phyloP scores from a whole-genome alignment of 2,797 vertebrate genomes.

The Avahi laniger region DNA sequence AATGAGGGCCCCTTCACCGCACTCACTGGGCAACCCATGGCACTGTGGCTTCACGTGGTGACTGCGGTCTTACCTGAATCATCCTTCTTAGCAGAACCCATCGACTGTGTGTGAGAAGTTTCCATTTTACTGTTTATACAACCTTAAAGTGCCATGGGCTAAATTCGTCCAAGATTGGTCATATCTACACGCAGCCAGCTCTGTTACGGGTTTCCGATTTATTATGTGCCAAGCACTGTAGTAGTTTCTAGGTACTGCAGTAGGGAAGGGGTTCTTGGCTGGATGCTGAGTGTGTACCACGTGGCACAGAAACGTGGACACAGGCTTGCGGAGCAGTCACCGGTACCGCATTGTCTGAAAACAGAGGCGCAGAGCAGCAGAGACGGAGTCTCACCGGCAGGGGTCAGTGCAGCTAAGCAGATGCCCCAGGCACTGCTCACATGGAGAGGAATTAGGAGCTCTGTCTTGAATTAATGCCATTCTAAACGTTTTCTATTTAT shows the following conservation, averaged over 20 bases:
- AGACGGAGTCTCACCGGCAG: slow-evolving; percentile 27
- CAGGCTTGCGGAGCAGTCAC: rapidly evolving
- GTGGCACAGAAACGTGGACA: no score
- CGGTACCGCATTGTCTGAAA: not conserved
- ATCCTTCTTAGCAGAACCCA: slow-evolving; percentile 1
- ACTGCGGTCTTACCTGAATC: not conserved
- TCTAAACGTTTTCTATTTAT: slow-evolving; percentile 75
- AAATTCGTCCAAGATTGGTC: not conserved
- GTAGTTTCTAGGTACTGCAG: not conserved
- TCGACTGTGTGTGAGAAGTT: not conserved
- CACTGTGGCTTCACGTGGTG: not conserved
- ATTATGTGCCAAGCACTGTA: not conserved
- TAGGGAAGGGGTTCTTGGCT: not conserved
- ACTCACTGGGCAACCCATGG: not conserved
- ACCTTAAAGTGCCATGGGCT: not conserved
- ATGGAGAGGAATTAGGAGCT: slow-evolving; percentile 14
- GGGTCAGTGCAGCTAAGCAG: slow-evolving; percentile 43
- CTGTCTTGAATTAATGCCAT: slow-evolving; percentile 68
- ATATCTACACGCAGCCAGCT: not conserved
- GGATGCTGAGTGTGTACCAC: not conserved
- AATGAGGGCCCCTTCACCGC: not conserved
- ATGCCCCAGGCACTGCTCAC: not conserved
- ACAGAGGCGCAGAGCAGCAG: no score
- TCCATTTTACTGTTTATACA: not conserved
- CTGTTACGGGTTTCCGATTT: not conserved